Evolutionary conservation across 2,888 invertebrate species (phyloP).

Genomic region (Dryobotodes eremita): DNA sequence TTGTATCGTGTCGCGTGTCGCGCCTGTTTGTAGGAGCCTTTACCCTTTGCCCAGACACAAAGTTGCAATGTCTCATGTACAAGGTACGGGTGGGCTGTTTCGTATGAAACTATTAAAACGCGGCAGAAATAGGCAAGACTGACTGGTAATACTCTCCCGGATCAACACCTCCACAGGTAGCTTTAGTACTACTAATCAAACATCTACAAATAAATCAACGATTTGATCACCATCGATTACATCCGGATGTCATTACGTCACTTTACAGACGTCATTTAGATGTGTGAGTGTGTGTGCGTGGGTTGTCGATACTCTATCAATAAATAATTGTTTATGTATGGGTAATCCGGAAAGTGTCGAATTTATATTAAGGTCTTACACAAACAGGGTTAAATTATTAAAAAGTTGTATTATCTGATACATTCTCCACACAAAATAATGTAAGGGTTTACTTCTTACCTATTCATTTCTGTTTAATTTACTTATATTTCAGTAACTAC

Average conservation of each 20-base stretch:
- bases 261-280: constrained; percentile 15
- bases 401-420: not conserved
- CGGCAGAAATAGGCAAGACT: not conserved
- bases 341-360: not conserved
- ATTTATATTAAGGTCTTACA: not conserved
- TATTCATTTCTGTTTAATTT: too few species aligned
- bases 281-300: not conserved
- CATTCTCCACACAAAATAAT: too few species aligned
- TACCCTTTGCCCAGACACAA: not conserved
- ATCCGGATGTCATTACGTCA: constrained; percentile 56
- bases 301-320: not conserved
- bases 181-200: constrained; percentile 13
- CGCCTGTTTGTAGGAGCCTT: too few species aligned
- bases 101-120: not conserved
- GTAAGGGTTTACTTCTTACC: too few species aligned
- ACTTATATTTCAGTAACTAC: not conserved
- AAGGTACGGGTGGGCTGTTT: not conserved
- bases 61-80: not conserved
- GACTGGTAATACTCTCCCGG: not conserved
- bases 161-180: constrained; percentile 16
- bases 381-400: too few species aligned
- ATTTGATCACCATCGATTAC: constrained; percentile 46
- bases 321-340: constrained; percentile 3
- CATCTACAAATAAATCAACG: constrained; percentile 34
- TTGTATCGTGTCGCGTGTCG: too few species aligned